These are phyloP conservation scores for Diorhabda elongata DNA, from an alignment of 1,140 invertebrate genomes.

Conservation along the genomic window DNA sequence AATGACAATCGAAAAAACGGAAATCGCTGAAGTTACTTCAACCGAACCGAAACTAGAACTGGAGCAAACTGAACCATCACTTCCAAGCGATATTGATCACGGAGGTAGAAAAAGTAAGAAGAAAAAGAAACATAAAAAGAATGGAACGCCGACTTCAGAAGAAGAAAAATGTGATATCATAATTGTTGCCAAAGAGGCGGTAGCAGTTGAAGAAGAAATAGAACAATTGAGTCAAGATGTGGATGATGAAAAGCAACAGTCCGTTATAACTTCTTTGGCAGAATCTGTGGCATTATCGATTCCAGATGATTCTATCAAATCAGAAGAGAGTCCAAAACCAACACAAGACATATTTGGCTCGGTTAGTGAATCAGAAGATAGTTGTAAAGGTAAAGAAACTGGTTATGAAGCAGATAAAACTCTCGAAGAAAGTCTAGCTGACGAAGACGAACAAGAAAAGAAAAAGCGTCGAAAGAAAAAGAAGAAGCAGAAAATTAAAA, in stretches of 20 bases:
- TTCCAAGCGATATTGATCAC: conserved; percentile 48
- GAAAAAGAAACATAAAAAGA: conserved; percentile 51
- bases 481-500: conserved; percentile 52
- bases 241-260: conserved; percentile 37
- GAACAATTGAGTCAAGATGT: not conserved
- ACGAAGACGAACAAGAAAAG: conserved; percentile 42
- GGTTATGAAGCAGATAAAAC: conserved; percentile 58
- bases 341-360: conserved; percentile 51
- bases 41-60: conserved; percentile 42
- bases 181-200: conserved; percentile 25
- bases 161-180: conserved; percentile 36
- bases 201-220: conserved; percentile 22
- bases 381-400: conserved; percentile 46
- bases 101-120: conserved; percentile 48
- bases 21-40: conserved; percentile 25
- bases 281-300: conserved; percentile 59
- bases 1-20: conserved; percentile 18
- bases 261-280: conserved; percentile 54
- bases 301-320: conserved; percentile 47
- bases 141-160: conserved; percentile 32
- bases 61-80: conserved; percentile 40
- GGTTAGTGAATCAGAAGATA: conserved; percentile 48
- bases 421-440: conserved; percentile 52
- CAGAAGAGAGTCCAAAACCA: conserved; percentile 52
- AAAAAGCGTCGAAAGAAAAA: conserved; percentile 53